Base-by-base conservation (phyloP, 2,113 vertebrate genomes). In the Calcarius ornatus region DNA sequence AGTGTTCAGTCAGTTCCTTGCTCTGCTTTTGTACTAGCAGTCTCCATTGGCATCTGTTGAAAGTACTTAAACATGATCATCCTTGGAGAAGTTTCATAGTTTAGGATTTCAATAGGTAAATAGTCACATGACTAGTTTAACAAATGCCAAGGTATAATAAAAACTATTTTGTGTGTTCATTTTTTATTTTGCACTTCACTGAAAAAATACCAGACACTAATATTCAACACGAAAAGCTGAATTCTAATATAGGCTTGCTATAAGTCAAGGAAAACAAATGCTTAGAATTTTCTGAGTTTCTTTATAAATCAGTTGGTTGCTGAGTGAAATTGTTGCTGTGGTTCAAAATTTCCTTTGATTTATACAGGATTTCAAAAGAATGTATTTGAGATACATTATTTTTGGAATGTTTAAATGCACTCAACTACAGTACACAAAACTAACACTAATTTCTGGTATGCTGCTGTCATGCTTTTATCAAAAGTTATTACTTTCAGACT, bases 171-270 rank as follows among this genome's bases (percentile, higher is more conserved):
- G 5, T 28, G 17, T 27, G n/a, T 17, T 64, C 1, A 3, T 47
- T 61, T 92, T 81, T 88, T 63, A 47, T 84, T 40, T 86, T 86
- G 47, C 59, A 61, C 45, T 93, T 92, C 33, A 27, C 45, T 92
- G 27, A 78, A 81, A 75, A 97, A 93, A 85, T 87, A 59, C 60
- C 75, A 94, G 60, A 85, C 64, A 37, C 53, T 48, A 82, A 81
- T 65, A 89, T 85, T 92, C 82, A 91, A 42, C 35, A 81, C 25
- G 65, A 95, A 97, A 96, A 77, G 70, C 86, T 92, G 81, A 72
- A 56, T 88, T 96, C 60, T 65, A 70, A 70, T 88, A 72, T 22
- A 63, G 35, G 3, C 37, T 88, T 86, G 45, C 38, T 92, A 3
- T 63, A 92, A 93, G 71, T 71, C 35, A 70, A 79, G 68, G 25